A percentile compares a stretch with the other conserved stretches of the same genome.
Conservation (phyloP, 37 sponge, comb jelly and placozoan species). For the Beroe forskalii region DNA sequence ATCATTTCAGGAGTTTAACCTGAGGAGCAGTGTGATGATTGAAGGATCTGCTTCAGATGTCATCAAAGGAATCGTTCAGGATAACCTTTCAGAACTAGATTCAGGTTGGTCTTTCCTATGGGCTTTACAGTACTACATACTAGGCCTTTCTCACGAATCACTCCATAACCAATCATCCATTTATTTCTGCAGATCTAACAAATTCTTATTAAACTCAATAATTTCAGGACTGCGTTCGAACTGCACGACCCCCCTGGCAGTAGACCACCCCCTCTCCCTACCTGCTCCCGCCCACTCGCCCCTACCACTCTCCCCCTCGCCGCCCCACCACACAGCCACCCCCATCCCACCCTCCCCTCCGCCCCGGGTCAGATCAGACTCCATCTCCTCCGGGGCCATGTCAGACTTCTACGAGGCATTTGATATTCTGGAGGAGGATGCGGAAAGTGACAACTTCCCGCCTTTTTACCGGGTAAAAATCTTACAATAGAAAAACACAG, state of each 20-base stretch:
- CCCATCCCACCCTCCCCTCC: not conserved
- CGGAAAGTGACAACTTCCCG: not conserved
- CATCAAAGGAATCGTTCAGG: not conserved
- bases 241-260: not conserved
- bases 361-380: not conserved
- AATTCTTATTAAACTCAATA: not conserved
- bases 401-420: conserved; percentile 62
- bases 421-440: conserved; percentile 1
- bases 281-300: not conserved
- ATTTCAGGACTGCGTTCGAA: not conserved
- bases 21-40: conserved; percentile 45
- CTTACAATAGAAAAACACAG: too few relatives aligned
- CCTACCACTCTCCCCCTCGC: not conserved
- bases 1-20: conserved; percentile 55
- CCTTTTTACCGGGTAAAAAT: conserved; percentile 7
- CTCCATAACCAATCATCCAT: too few relatives aligned
- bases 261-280: not conserved
- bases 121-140: too few relatives aligned
- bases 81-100: conserved; percentile 19
- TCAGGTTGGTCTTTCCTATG: not conserved
- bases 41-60: conserved; percentile 9
- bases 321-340: not conserved
- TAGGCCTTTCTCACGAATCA: too few relatives aligned
- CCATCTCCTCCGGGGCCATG: conserved; percentile 11
- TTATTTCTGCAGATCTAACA: too few relatives aligned